phyloP scores from a whole-genome alignment of 2,888 invertebrate genomes.

The Calliphora vomitoria region DNA sequence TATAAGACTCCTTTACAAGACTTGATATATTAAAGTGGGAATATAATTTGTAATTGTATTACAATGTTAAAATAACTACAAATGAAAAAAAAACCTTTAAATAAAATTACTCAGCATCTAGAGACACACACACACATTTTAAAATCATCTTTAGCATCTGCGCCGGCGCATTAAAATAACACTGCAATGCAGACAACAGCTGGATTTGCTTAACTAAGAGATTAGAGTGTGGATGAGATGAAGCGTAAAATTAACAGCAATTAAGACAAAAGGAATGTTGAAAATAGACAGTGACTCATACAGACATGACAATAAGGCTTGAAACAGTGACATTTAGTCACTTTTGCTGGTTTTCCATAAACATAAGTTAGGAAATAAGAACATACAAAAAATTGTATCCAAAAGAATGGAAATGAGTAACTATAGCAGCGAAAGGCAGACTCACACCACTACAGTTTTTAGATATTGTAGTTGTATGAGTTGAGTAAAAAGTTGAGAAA shows the following conservation, averaged over 20 bases:
- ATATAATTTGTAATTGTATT: too few species aligned
- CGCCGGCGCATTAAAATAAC: conserved; percentile 43
- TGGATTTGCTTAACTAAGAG: conserved; percentile 5
- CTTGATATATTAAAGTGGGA: too few species aligned
- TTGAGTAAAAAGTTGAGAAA: too few species aligned
- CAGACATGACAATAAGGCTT: conserved; percentile 15
- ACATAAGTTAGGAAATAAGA: neutral
- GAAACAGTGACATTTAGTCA: neutral
- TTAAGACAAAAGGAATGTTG: conserved; percentile 37
- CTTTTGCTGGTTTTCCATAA: neutral
- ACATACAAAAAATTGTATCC: neutral
- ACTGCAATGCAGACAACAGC: conserved; percentile 34
- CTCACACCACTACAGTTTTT: too few species aligned
- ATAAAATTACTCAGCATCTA: neutral
- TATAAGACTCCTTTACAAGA: too few species aligned
- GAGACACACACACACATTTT: neutral
- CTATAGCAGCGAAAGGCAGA: too few species aligned
- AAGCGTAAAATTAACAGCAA: conserved; percentile 51
- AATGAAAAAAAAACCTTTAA: too few species aligned
- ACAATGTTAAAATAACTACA: too few species aligned
- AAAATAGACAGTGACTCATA: conserved; percentile 35
- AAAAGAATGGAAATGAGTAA: too few species aligned
- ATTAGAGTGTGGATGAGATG: neutral
- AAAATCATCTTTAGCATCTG: conserved; percentile 43
- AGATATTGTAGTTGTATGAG: too few species aligned